Conservation (phyloP, 2,888 invertebrate genomes). For the Frankliniella intonsa region DNA sequence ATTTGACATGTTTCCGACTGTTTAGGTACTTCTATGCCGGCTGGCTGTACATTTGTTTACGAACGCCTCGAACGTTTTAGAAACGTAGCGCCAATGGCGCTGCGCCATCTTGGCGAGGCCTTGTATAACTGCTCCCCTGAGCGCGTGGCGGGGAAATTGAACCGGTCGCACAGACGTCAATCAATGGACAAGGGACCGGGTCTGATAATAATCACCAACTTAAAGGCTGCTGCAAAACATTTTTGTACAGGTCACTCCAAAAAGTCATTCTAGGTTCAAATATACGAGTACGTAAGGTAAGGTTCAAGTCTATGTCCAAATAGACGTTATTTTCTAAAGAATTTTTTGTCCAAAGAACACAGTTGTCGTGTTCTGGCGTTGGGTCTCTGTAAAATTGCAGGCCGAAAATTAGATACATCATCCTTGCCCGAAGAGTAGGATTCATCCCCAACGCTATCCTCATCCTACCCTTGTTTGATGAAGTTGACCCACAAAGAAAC, state of each 20-base stretch:
- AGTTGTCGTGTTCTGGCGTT: not conserved
- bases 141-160: too few species aligned
- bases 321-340: not conserved
- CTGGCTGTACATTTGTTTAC: not conserved
- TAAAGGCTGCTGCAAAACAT: not conserved
- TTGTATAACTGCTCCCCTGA: not conserved
- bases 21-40: not conserved
- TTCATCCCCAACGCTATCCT: too few species aligned
- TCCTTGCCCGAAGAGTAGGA: too few species aligned
- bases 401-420: too few species aligned
- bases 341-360: not conserved
- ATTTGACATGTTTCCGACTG: not conserved
- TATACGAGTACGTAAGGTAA: not conserved
- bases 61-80: not conserved
- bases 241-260: not conserved
- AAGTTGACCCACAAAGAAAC: not conserved
- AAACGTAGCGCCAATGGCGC: not conserved
- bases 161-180: too few species aligned
- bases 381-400: not conserved
- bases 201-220: not conserved
- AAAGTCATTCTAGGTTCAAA: not conserved
- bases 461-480: not conserved
- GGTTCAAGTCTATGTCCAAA: not conserved
- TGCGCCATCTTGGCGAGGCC: not conserved
- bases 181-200: not conserved